A percentile compares a stretch with the other conserved stretches of the same genome.
Evolutionary conservation across 2,797 vertebrate genomes (phyloP).

Genomic region (Leucoraja ocellata): DNA sequence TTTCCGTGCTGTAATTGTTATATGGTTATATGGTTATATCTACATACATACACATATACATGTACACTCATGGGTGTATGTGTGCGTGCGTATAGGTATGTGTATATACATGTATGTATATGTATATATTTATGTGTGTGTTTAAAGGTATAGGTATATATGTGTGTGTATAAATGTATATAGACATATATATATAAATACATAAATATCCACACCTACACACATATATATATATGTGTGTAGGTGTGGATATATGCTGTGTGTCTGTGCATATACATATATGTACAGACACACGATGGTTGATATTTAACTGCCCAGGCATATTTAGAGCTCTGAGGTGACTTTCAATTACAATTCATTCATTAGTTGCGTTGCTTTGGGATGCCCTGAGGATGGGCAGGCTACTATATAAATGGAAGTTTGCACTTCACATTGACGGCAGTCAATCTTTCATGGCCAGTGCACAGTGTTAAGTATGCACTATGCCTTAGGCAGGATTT

Average conservation of each 20-base stretch:
- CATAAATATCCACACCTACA: background rate
- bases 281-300: background rate
- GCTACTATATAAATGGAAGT: background rate
- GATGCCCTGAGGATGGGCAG: background rate
- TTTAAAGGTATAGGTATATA: too few relatives aligned
- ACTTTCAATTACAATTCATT: slow-evolving; percentile 31
- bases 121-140: too few relatives aligned
- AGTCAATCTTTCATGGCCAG: background rate
- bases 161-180: too few relatives aligned
- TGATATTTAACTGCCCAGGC: background rate
- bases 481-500: background rate
- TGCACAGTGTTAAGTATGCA: background rate
- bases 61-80: too few relatives aligned
- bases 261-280: too few relatives aligned
- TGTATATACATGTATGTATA: too few relatives aligned
- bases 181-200: background rate
- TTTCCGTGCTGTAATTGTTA: too few relatives aligned
- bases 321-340: background rate
- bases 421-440: background rate
- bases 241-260: too few relatives aligned
- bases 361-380: background rate
- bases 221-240: background rate
- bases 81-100: too few relatives aligned
- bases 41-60: too few relatives aligned
- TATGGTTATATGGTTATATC: too few relatives aligned